These are phyloP conservation scores for Vireo altiloquus DNA, from an alignment of 2,113 vertebrate genomes.

Conservation along the genomic window DNA sequence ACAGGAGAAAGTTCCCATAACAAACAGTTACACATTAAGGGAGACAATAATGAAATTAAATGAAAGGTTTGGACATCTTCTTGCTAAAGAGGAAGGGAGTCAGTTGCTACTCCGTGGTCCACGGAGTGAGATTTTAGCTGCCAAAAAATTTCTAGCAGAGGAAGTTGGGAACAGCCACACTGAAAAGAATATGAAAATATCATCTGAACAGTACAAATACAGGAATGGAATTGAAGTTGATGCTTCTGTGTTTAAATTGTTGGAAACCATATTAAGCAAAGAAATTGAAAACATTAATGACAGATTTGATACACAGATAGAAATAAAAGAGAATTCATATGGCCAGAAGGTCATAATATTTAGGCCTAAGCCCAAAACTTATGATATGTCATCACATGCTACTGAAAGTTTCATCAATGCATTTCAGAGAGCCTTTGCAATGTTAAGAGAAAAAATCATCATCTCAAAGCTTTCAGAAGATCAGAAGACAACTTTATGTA, in stretches of 20 bases:
- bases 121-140: constrained; percentile 23
- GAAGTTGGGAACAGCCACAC: not conserved
- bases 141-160: not conserved
- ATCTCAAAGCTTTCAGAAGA: not conserved
- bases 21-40: not conserved
- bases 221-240: constrained; percentile 37
- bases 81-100: constrained; percentile 24
- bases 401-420: constrained; percentile 50
- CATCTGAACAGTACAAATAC: not conserved
- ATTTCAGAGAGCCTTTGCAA: constrained; percentile 36
- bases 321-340: not conserved
- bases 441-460: constrained; percentile 23
- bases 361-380: not conserved
- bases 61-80: constrained; percentile 18
- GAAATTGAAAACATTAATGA: constrained; percentile 54
- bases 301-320: constrained; percentile 3
- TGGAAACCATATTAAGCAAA: constrained; percentile 14
- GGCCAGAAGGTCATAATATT: constrained; percentile 42
- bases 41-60: constrained; percentile 14
- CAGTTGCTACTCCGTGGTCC: constrained; percentile 59
- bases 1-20: not conserved
- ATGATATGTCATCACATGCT: constrained; percentile 62
- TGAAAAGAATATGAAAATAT: constrained; percentile 20
- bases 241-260: constrained; percentile 16
- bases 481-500: not conserved